Evolutionary conservation across 2,113 vertebrate genomes (phyloP).

Genomic region (Emydocephalus ijimae): DNA sequence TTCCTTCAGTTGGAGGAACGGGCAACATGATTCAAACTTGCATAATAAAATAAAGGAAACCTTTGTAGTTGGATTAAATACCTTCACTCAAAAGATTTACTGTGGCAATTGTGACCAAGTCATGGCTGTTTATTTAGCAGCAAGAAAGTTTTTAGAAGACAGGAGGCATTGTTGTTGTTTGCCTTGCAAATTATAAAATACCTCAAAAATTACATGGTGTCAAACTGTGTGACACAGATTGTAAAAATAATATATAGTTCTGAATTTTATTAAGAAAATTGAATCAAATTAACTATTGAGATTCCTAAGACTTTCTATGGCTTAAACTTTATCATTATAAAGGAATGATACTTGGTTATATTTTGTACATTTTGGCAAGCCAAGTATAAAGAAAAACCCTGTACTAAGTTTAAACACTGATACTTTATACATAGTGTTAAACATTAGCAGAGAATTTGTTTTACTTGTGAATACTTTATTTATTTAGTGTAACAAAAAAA

Average conservation of each 20-base stretch:
- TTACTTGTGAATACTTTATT: background rate
- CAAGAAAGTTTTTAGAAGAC: conserved; percentile 67
- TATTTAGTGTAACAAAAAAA: background rate
- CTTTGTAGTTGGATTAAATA: conserved; percentile 60
- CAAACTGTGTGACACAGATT: conserved; percentile 69
- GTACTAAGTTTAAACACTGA: background rate
- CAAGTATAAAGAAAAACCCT: background rate
- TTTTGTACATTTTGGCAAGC: conserved; percentile 41
- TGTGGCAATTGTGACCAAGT: conserved; percentile 66
- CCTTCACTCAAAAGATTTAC: conserved; percentile 66
- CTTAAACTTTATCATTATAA: conserved; percentile 55
- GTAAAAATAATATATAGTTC: conserved; percentile 67
- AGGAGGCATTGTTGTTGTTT: conserved; percentile 68
- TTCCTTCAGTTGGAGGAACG: conserved; percentile 27
- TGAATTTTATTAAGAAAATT: conserved; percentile 75
- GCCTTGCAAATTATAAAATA: conserved; percentile 73
- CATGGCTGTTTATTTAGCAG: conserved; percentile 66
- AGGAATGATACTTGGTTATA: conserved; percentile 38
- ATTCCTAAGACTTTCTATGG: conserved; percentile 53
- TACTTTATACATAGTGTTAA: background rate
- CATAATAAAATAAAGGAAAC: conserved; percentile 66
- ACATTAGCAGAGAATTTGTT: background rate
- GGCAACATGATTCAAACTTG: conserved; percentile 48
- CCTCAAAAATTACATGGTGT: conserved; percentile 77
- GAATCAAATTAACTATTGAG: conserved; percentile 69